phyloP scores from a whole-genome alignment of 2,888 invertebrate species.

The Myopa tessellatipennis region DNA sequence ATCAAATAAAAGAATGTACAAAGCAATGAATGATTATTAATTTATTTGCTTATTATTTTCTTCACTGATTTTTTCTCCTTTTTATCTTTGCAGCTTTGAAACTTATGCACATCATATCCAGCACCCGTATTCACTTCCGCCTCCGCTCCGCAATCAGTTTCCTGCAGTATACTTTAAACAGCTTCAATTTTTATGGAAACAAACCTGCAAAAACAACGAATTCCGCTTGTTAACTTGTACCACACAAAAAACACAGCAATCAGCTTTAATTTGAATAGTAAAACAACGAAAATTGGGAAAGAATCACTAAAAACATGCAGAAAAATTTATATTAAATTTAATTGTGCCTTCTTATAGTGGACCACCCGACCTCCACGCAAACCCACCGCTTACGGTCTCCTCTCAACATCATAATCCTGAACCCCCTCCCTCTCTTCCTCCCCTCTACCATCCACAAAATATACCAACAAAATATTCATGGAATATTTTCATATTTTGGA shows the following conservation, averaged over 20 bases:
- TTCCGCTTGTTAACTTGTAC: neutral
- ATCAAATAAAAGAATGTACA: too few relatives aligned
- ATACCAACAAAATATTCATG: constrained; percentile 57
- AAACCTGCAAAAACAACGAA: neutral
- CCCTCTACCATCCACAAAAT: constrained; percentile 20
- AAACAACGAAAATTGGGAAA: neutral
- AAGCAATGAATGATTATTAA: too few relatives aligned
- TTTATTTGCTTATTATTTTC: neutral
- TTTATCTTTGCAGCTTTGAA: constrained; percentile 45
- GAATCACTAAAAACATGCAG: neutral
- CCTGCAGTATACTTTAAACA: neutral
- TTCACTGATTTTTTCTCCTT: constrained; percentile 13
- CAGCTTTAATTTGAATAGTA: neutral
- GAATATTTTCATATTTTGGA: constrained; percentile 56
- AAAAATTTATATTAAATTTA: constrained; percentile 47
- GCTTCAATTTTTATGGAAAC: constrained; percentile 5
- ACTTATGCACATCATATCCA: constrained; percentile 13
- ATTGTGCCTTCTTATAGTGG: constrained; percentile 54
- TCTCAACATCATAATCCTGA: neutral
- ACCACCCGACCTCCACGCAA: constrained; percentile 19
- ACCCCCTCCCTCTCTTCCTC: neutral
- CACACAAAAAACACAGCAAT: neutral
- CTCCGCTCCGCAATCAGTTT: neutral
- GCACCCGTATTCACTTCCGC: neutral
- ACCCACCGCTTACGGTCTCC: neutral